Base-by-base conservation (phyloP, 1,140 invertebrate genomes). In the Himalopsyche phryganea region DNA sequence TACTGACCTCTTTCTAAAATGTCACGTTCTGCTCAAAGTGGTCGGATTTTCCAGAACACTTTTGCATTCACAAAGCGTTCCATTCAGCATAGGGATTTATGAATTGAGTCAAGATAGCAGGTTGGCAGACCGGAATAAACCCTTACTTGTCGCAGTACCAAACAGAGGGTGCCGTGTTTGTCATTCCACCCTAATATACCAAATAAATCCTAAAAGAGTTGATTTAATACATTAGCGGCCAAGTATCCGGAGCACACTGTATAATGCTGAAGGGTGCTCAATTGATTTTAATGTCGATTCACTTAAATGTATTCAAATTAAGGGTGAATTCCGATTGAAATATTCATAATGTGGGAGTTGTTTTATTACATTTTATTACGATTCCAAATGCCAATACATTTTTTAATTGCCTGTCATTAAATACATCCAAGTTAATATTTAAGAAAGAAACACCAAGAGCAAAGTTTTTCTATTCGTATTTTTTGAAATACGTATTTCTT, bases 171-270 rank as follows among this genome's bases (percentile, higher is more conserved):
- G 47, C 32, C 46, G 38, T 57, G 54, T 57, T 57, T 57, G 47
- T 57, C 54, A 44, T 44, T 18, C 32, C 54, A 57, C 54, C 54
- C 54, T 57, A 57, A 57, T 56, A 44, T 50, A 35, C 46, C 54
- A 45, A 57, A 57, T 50, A 57, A 57, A 57, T 57, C 54, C 54
- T 56, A 14, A 57, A 57, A 57, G 54, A 57, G 54, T 57, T 57
- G 54, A 57, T 57, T 57, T 50, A 57, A 57, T 57, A 57, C 54
- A 50, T 50, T 57, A 57, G 47, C 38, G 54, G 40, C 2, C 11
- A 35, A 50, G 38, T 42, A 50, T 50, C 54, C 23, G 35, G 9
- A 57, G 50, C 42, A 36, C 19, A 18, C 13, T 35, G 13, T 17
- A 40, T 18, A 36, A 7, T 6, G 17, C 35, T n/a, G 14, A 18